Evolutionary conservation across 2,888 invertebrate species (phyloP).

Genomic region (Strigamia maritima): DNA sequence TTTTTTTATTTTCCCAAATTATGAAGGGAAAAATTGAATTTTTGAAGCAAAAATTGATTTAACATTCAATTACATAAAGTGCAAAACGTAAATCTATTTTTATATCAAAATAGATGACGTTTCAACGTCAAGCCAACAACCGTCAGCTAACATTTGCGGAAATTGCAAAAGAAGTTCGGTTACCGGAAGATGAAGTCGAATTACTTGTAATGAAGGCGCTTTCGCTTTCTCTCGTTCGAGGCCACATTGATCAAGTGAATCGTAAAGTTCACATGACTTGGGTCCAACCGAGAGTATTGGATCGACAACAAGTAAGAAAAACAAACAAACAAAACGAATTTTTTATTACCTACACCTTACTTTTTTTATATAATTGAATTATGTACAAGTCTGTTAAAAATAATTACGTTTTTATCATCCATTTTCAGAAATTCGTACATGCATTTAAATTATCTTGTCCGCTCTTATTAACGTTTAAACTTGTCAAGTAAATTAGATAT

Average conservation of each 20-base stretch:
- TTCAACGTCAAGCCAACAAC: constrained; percentile 84
- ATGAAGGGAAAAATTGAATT: no score
- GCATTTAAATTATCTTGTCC: constrained; percentile 18
- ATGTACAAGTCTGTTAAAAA: constrained; percentile 13
- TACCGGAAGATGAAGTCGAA: constrained; percentile 83
- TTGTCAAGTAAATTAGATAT: neutral
- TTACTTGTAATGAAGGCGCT: constrained; percentile 96
- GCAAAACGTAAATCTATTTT: neutral
- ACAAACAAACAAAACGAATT: neutral
- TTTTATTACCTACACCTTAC: constrained; percentile 6
- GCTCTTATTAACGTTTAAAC: neutral
- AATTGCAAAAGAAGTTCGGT: constrained; percentile 78
- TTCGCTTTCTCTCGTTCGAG: constrained; percentile 87
- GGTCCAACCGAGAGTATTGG: constrained; percentile 79
- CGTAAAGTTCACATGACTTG: constrained; percentile 73
- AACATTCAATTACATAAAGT: no score
- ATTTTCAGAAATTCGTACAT: constrained; percentile 11
- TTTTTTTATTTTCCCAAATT: no score
- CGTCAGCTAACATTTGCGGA: constrained; percentile 82
- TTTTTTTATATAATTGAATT: constrained; percentile 15
- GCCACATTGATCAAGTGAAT: constrained; percentile 89
- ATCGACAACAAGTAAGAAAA: constrained; percentile 59
- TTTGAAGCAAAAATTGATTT: no score
- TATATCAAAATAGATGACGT: constrained; percentile 78
- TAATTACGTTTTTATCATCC: neutral